Conservation (phyloP, 2,113 vertebrate genomes). For the Leiothrix lutea region DNA sequence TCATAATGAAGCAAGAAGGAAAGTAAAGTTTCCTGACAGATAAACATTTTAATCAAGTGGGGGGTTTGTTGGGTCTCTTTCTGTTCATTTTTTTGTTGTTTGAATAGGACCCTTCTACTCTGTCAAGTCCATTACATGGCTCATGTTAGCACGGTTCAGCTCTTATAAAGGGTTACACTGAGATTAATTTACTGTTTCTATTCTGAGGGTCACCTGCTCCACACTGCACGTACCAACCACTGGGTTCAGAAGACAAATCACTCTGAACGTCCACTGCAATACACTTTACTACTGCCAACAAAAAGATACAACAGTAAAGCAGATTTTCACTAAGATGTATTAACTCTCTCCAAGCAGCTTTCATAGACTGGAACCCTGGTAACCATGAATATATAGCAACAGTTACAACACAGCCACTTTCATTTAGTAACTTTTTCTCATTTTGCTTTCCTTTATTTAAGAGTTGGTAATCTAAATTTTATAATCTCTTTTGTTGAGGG, state of each 20-base stretch:
- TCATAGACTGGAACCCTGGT: not conserved
- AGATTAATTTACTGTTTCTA: not conserved
- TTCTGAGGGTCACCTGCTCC: not conserved
- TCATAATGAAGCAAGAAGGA: not conserved
- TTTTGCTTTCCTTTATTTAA: not conserved
- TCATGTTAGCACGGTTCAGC: not conserved
- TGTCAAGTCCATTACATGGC: not conserved
- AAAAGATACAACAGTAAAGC: not conserved
- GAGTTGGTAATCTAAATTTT: not conserved
- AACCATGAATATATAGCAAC: not conserved
- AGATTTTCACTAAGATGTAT: not conserved
- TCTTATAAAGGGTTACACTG: not conserved
- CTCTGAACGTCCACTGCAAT: not conserved
- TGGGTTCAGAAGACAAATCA: not conserved
- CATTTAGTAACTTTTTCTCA: not conserved
- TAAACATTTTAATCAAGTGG: not conserved
- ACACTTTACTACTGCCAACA: not conserved
- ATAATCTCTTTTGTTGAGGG: not conserved
- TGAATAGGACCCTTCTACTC: not conserved
- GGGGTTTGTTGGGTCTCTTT: not conserved
- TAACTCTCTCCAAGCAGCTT: not conserved
- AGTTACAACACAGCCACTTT: not conserved
- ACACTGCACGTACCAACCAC: accelerated
- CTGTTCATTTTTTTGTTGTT: not conserved
- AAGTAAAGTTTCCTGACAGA: not conserved